These are phyloP conservation scores for Copsychus sechellarum DNA, from an alignment of 2,113 vertebrate genomes.

Conservation along the genomic window DNA sequence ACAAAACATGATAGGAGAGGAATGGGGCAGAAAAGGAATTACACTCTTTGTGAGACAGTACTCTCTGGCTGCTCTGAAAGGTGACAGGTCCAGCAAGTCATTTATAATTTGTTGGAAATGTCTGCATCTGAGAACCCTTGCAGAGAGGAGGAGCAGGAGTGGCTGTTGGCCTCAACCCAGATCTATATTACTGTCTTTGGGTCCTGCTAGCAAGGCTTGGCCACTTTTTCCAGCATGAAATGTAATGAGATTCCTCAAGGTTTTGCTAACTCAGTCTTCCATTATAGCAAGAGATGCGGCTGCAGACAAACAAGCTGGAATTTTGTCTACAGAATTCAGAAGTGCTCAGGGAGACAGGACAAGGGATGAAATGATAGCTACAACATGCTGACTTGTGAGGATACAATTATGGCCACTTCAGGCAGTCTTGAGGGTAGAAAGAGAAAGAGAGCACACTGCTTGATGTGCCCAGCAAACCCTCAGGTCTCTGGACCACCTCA, in stretches of 20 bases:
- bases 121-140: neutral
- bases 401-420: neutral
- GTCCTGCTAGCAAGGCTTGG: neutral
- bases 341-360: neutral
- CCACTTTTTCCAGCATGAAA: neutral
- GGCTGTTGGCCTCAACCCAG: neutral
- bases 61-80: neutral
- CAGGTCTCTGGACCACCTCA: neutral
- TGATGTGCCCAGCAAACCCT: neutral
- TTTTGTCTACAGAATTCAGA: neutral
- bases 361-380: neutral
- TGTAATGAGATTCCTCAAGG: neutral
- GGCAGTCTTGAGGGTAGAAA: neutral
- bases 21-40: neutral
- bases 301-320: rapidly evolving
- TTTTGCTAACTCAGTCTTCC: neutral
- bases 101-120: neutral
- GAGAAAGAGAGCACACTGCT: neutral
- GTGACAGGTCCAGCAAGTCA: neutral
- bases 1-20: neutral
- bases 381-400: neutral
- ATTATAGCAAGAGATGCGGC: neutral
- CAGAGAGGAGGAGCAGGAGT: neutral
- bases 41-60: neutral
- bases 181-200: neutral